phyloP scores from a whole-genome alignment of 1,140 invertebrate species.

The Drosophila lowei region DNA sequence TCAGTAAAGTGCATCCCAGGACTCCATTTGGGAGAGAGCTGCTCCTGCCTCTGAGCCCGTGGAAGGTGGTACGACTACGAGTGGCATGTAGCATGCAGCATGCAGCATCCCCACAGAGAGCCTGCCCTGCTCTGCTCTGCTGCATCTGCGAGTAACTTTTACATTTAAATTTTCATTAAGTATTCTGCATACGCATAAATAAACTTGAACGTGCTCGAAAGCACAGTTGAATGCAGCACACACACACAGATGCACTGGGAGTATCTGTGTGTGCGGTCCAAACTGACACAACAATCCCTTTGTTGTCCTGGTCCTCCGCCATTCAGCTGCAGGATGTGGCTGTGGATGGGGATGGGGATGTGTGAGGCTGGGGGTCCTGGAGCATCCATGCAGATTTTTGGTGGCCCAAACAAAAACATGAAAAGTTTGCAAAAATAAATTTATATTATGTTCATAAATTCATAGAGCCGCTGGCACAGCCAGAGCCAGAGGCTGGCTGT shows the following conservation, averaged over 20 bases:
- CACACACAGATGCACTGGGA: too few species aligned
- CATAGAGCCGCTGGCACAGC: constrained; percentile 67
- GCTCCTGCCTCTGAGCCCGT: too few species aligned
- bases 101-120: constrained; percentile 2
- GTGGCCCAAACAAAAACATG: constrained; percentile 75
- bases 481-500: constrained; percentile 36
- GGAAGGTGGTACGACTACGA: background rate
- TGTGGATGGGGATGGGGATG: background rate
- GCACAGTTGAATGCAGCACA: constrained; percentile 62
- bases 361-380: background rate
- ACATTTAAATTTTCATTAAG: constrained; percentile 82
- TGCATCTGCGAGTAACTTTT: constrained; percentile 73
- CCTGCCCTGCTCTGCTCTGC: constrained; percentile 25
- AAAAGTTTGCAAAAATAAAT: constrained; percentile 82
- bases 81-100: constrained; percentile 11
- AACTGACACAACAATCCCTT: constrained; percentile 75
- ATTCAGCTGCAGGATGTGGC: background rate
- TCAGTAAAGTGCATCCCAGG: constrained; percentile 18
- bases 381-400: constrained; percentile 68
- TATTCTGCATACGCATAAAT: constrained; percentile 82
- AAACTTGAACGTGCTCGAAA: constrained; percentile 79
- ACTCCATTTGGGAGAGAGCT: too few species aligned
- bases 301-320: constrained; percentile 51
- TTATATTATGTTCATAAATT: constrained; percentile 83
- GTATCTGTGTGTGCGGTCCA: constrained; percentile 30